Percentiles rank a stretch among this genome's conserved stretches.
Evolutionary conservation across 2,888 invertebrate genomes (phyloP).

Genomic region (Calameuta pallipes): DNA sequence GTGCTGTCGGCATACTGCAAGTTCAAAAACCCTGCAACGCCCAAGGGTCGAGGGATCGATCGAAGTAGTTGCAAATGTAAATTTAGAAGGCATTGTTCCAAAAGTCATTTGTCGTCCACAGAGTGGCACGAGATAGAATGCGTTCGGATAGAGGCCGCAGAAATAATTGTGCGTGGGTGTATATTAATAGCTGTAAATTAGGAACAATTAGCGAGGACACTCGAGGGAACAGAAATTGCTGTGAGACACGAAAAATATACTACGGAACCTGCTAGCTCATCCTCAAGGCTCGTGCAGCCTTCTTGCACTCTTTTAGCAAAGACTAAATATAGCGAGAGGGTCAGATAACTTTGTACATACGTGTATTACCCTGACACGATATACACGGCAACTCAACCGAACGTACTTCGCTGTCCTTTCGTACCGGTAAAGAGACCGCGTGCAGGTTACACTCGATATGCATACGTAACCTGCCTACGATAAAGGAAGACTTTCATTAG

Average conservation of each 20-base stretch:
- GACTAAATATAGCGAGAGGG: conserved; percentile 49
- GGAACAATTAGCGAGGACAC: conserved; percentile 4
- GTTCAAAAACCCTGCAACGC: background rate
- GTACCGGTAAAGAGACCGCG: too few relatives aligned
- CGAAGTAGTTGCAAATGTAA: background rate
- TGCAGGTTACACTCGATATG: background rate
- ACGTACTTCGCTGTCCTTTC: background rate
- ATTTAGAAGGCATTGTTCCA: background rate
- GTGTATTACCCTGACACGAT: conserved; percentile 22
- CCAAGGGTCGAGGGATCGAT: background rate
- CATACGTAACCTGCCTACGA: background rate
- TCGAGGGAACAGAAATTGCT: background rate
- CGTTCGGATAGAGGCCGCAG: background rate
- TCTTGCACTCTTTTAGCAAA: conserved; percentile 23
- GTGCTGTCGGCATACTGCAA: background rate
- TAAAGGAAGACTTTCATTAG: background rate
- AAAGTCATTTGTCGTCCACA: background rate
- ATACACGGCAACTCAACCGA: background rate
- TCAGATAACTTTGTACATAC: conserved; percentile 26
- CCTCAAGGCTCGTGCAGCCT: conserved; percentile 1
- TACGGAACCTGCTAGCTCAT: background rate
- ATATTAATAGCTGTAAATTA: background rate
- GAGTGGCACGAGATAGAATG: background rate
- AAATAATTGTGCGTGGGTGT: conserved; percentile 5
- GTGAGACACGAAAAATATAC: background rate